Conservation (phyloP, 2,113 vertebrate species). For the Syngnathus scovelli region DNA sequence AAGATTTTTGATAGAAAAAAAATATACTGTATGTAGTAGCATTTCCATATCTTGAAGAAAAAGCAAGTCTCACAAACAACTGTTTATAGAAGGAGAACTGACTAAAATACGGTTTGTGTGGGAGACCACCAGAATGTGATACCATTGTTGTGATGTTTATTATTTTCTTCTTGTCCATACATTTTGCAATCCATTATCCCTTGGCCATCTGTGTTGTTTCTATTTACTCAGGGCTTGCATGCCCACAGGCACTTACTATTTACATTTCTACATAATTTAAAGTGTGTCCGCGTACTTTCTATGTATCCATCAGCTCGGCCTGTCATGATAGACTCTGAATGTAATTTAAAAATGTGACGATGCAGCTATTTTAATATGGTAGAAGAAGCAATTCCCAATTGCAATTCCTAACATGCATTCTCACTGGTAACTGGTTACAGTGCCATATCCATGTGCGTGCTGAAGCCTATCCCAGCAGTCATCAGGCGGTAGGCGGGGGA, state of each 20-base stretch:
- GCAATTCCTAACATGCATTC: slow-evolving; percentile 39
- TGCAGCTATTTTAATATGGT: slow-evolving; percentile 39
- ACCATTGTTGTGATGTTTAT: slow-evolving; percentile 36
- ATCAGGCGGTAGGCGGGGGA: too few relatives aligned
- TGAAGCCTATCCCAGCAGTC: too few relatives aligned
- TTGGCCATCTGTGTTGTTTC: slow-evolving; percentile 39
- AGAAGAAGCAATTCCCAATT: slow-evolving; percentile 53
- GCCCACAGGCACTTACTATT: slow-evolving; percentile 48
- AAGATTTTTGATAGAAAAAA: background rate
- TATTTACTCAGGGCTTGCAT: slow-evolving; percentile 42
- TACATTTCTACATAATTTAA: slow-evolving; percentile 49
- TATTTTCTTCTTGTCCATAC: slow-evolving; percentile 46
- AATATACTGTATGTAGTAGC: background rate
- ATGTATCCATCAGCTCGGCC: slow-evolving; percentile 53
- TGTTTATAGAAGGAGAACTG: background rate
- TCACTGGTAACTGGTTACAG: slow-evolving; percentile 52
- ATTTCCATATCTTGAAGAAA: background rate
- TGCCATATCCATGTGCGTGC: background rate
- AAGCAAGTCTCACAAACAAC: background rate
- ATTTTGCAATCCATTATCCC: slow-evolving; percentile 48
- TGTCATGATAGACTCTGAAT: slow-evolving; percentile 39
- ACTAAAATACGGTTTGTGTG: slow-evolving; percentile 8
- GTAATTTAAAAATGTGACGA: slow-evolving; percentile 59
- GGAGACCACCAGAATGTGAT: slow-evolving; percentile 16
- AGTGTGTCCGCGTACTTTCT: slow-evolving; percentile 32